Base-by-base conservation (phyloP, 1,140 invertebrate genomes). In the Drosophila sproati region DNA sequence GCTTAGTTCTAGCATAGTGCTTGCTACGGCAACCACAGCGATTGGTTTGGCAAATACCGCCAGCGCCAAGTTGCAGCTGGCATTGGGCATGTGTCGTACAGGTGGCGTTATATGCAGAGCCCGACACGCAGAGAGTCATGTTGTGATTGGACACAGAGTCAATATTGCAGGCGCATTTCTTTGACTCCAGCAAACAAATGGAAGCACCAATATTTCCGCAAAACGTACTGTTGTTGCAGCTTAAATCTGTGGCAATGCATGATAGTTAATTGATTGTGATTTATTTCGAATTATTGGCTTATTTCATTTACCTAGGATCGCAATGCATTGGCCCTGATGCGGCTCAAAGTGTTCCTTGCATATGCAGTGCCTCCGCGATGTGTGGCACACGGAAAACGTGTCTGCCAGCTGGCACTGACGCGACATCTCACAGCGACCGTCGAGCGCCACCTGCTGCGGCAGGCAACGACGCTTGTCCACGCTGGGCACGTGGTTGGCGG, bases 381-480 rank as follows among this genome's bases (percentile, higher is more conserved):
- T 5, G 2, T 78, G 61, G 32, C 91, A 92, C 7, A 75, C 39
- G 37, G 82, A 78, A 29, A 77, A 87, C 12, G 52, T 51, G 29
- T 91, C 78, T 10, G 43, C 28, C 10, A 29, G 8, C 48, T 83
- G 78, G 48, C 91, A 92, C 54, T 92, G 91, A 0, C 51, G 55
- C 5, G 63, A 35, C 20, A 66, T 8, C 29, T 92, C 91, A 32
- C 91, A 92, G 1, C 1, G 5, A 0, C 52, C 82, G 0, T 61
- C 59, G 37, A 87, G 57, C 1, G 37, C 8, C 12, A 91, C 80
- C 3, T 28, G 34, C 31, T 37, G 29, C 0, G 82, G 47, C 4
- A 90, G 12, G 43, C 91, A 92, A 7, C 91, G 91, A 6, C 91
- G 69, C 4, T 55, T 61, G 39, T 91, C 91, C 3, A 3, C 51